phyloP scores from a whole-genome alignment of 2,113 vertebrate species.

The Odontesthes bonariensis region DNA sequence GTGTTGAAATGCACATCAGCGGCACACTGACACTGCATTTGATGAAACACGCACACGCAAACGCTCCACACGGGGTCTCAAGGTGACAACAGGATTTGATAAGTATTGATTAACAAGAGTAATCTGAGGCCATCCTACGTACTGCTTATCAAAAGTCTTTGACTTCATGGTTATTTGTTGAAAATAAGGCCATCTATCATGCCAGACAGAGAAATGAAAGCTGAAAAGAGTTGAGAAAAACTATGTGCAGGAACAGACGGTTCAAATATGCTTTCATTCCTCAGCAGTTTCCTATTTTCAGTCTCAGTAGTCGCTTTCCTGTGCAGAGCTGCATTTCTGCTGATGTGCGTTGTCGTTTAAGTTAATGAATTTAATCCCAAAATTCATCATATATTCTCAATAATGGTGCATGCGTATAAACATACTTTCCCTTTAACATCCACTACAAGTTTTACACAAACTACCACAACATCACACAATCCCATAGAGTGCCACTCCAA shows the following conservation, averaged over 20 bases:
- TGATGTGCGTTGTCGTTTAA: constrained; percentile 17
- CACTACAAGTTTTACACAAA: constrained; percentile 32
- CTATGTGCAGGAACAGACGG: not conserved
- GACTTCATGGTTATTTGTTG: constrained; percentile 57
- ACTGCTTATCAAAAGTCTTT: constrained; percentile 60
- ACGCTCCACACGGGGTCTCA: constrained; percentile 56
- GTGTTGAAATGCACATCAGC: constrained; percentile 49
- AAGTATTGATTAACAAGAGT: constrained; percentile 73
- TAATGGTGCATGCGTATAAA: not conserved
- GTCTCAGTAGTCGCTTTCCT: constrained; percentile 6
- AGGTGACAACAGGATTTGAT: constrained; percentile 74
- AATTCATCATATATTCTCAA: constrained; percentile 45
- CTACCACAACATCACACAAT: constrained; percentile 51
- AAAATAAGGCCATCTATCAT: constrained; percentile 65
- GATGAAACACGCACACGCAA: constrained; percentile 51
- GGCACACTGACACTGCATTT: constrained; percentile 57
- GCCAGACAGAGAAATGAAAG: constrained; percentile 14
- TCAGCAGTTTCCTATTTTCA: constrained; percentile 22
- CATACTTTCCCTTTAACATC: not conserved
- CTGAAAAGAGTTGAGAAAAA: constrained; percentile 15
- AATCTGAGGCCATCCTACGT: constrained; percentile 62
- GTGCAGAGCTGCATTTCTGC: constrained; percentile 23
- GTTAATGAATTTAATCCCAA: constrained; percentile 27
- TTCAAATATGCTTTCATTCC: constrained; percentile 42
- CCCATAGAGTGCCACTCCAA: constrained; percentile 51